phyloP scores from a whole-genome alignment of 2,888 invertebrate genomes.

The Metacarcinus magister region DNA sequence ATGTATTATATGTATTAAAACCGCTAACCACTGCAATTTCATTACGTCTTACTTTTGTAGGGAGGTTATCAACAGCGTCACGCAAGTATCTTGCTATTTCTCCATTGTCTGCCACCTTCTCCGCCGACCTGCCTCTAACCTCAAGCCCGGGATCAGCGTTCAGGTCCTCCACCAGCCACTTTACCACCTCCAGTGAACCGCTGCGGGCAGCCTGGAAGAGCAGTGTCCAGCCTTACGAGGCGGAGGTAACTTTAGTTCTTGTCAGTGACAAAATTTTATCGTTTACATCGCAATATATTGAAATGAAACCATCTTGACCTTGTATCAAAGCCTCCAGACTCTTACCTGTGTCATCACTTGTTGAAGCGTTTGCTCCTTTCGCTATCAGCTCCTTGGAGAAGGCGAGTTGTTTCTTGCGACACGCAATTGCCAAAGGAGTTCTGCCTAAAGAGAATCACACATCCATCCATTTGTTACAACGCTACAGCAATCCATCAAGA shows the following conservation, averaged over 20 bases:
- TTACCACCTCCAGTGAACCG: background rate
- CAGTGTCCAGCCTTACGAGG: background rate
- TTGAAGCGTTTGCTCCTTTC: background rate
- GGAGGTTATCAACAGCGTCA: background rate
- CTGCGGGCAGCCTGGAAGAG: background rate
- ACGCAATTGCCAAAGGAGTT: background rate
- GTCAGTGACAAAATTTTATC: background rate
- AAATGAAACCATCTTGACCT: background rate
- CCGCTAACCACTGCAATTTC: background rate
- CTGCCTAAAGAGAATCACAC: background rate
- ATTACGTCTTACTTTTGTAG: background rate
- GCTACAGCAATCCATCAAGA: background rate
- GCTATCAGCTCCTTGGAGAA: background rate
- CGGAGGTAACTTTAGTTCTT: background rate
- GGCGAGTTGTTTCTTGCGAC: background rate
- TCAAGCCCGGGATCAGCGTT: background rate
- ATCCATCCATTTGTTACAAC: background rate
- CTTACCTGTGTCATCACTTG: background rate
- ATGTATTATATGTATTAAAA: background rate
- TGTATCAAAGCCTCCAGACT: background rate
- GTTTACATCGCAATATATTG: background rate
- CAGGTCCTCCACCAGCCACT: constrained; percentile 18
- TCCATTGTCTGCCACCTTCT: background rate
- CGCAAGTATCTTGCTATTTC: background rate
- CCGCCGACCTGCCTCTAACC: background rate